A percentile compares a stretch with the other conserved stretches of the same genome.
Evolutionary conservation across 2,797 vertebrate genomes (phyloP).

Genomic region (Helarctos malayanus): DNA sequence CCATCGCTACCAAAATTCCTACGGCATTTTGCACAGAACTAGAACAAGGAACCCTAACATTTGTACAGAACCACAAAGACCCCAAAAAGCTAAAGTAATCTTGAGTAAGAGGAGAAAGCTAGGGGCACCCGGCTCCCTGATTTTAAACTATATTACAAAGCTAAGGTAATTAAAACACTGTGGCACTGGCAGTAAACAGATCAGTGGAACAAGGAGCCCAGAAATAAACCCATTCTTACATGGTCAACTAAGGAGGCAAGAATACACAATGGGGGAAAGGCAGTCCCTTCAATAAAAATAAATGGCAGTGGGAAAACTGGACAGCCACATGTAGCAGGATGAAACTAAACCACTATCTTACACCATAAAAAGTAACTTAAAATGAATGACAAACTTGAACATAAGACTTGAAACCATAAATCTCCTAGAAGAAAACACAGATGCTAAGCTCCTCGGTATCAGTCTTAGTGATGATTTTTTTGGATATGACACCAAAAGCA

Average conservation of each 20-base stretch:
- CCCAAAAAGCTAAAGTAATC: neutral
- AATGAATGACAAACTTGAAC: neutral
- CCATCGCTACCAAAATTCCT: neutral
- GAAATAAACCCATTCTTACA: neutral
- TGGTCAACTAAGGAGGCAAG: neutral
- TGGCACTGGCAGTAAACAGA: neutral
- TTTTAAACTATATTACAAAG: neutral
- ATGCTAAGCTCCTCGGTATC: neutral
- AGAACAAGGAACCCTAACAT: neutral
- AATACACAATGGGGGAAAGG: neutral
- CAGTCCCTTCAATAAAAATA: neutral
- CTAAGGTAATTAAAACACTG: neutral
- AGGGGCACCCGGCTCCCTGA: too few species aligned
- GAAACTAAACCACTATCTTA: neutral
- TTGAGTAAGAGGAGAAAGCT: neutral
- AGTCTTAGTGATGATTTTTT: neutral
- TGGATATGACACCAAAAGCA: neutral
- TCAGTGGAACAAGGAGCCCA: neutral
- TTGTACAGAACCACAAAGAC: neutral
- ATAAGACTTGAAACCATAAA: neutral
- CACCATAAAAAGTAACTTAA: neutral
- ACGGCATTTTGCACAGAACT: neutral
- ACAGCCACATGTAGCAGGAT: neutral
- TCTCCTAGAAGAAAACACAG: neutral
- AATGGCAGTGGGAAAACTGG: neutral